Base-by-base conservation (phyloP, 2,888 invertebrate species). In the Hirudinaria manillensis region DNA sequence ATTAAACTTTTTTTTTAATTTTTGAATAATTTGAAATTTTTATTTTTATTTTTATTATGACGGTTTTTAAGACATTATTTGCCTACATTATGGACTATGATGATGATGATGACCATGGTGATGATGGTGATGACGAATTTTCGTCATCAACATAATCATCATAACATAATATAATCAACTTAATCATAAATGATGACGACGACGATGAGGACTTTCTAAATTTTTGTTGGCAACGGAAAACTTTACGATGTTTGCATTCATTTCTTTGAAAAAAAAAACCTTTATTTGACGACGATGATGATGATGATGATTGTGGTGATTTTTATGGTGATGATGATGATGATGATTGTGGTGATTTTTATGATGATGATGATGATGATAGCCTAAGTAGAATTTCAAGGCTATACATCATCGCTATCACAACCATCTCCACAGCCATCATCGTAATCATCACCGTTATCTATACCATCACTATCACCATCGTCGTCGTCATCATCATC, bases 21-120 rank as follows among this genome's bases (percentile, higher is more conserved):
- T 53, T 53, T 53, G 53, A n/a, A n/a, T n/a, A n/a, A n/a, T n/a
- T n/a, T n/a, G n/a, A n/a, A n/a, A n/a, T n/a, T n/a, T n/a, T n/a
- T n/a, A n/a, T n/a, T n/a, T n/a, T n/a, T n/a, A n/a, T n/a, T n/a
- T n/a, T n/a, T n/a, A n/a, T n/a, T n/a, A n/a, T n/a, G n/a, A n/a
- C n/a, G n/a, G n/a, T n/a, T n/a, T n/a, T n/a, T n/a, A n/a, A n/a
- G n/a, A n/a, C n/a, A n/a, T n/a, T n/a, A n/a, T n/a, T n/a, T n/a
- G n/a, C n/a, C n/a, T n/a, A n/a, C n/a, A n/a, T n/a, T n/a, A n/a
- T n/a, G n/a, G n/a, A n/a, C 29, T n/a, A 67, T 68, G 68, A 68
- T 68, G 27, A 68, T 68, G 68, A 61, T 61, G 61, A 61, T 61
- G 56, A 61, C 10, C 21, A 61, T 61, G 61, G 13, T 61, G 61